Conservation (phyloP, 2,888 invertebrate species). For the Himalopsyche kuldschensis region DNA sequence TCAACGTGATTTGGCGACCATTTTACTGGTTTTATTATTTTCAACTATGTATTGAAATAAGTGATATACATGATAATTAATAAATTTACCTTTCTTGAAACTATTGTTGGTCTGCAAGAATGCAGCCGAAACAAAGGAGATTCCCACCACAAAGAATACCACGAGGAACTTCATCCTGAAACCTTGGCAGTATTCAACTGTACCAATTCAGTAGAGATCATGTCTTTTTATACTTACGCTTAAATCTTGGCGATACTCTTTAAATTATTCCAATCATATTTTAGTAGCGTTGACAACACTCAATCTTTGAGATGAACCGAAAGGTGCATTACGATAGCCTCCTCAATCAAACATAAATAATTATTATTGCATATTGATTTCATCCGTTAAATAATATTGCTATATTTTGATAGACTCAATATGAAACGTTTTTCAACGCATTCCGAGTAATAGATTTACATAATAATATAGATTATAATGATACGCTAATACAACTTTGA, state of each 20-base stretch:
- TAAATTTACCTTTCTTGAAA: not conserved
- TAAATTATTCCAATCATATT: not conserved
- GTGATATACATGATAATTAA: too few relatives aligned
- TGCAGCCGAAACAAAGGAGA: not conserved
- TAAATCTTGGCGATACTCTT: not conserved
- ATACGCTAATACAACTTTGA: too few relatives aligned
- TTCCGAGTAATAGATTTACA: too few relatives aligned
- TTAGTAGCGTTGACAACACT: not conserved
- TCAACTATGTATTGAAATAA: too few relatives aligned
- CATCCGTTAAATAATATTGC: not conserved
- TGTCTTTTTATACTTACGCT: not conserved
- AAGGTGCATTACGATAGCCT: not conserved
- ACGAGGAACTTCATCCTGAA: not conserved
- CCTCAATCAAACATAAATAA: not conserved
- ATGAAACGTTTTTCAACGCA: too few relatives aligned
- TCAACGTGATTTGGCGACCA: too few relatives aligned
- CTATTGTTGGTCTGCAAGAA: not conserved
- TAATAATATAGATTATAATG: too few relatives aligned
- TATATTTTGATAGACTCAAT: not conserved
- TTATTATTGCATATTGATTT: not conserved
- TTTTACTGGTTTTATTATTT: too few relatives aligned
- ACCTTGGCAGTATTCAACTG: not conserved
- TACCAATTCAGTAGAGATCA: not conserved
- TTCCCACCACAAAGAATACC: not conserved
- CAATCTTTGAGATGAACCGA: not conserved